A percentile compares a stretch with the other conserved stretches of the same genome.
These are phyloP conservation scores for Ptychadena robeensis DNA, from an alignment of 2,797 vertebrate genomes.

Conservation along the genomic window DNA sequence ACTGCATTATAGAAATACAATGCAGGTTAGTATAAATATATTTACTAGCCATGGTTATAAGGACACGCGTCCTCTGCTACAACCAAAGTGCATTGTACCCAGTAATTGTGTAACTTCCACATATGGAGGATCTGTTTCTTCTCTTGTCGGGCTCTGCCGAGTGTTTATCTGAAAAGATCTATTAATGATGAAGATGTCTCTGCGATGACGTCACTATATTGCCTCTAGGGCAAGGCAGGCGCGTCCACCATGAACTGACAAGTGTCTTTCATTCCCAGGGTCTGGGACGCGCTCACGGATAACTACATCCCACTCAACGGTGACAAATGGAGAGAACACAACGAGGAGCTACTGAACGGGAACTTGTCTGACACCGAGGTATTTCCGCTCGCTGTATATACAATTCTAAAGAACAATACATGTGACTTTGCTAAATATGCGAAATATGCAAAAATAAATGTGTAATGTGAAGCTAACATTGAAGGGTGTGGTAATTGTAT, in stretches of 20 bases:
- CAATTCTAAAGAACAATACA: background rate
- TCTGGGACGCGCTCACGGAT: constrained; percentile 93
- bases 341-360: constrained; percentile 84
- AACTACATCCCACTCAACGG: constrained; percentile 85
- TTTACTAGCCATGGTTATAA: no score
- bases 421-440: background rate
- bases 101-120: background rate
- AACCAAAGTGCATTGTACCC: background rate
- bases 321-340: constrained; percentile 84
- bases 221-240: constrained; percentile 54
- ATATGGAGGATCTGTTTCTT: background rate
- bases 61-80: no score
- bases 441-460: no score
- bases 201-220: constrained; percentile 56
- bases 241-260: constrained; percentile 67
- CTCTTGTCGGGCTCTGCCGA: background rate
- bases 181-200: constrained; percentile 53
- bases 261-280: constrained; percentile 78
- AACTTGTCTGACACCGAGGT: constrained; percentile 89
- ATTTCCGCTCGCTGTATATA: constrained; percentile 48
- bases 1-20: no score
- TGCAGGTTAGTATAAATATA: no score
- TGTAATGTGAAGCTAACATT: no score
- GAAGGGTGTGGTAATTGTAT: no score
- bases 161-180: background rate